A percentile compares a stretch with the other conserved stretches of the same genome.
These are phyloP conservation scores for Erinaceus europaeus DNA, from an alignment of 2,113 vertebrate genomes.

Conservation along the genomic window DNA sequence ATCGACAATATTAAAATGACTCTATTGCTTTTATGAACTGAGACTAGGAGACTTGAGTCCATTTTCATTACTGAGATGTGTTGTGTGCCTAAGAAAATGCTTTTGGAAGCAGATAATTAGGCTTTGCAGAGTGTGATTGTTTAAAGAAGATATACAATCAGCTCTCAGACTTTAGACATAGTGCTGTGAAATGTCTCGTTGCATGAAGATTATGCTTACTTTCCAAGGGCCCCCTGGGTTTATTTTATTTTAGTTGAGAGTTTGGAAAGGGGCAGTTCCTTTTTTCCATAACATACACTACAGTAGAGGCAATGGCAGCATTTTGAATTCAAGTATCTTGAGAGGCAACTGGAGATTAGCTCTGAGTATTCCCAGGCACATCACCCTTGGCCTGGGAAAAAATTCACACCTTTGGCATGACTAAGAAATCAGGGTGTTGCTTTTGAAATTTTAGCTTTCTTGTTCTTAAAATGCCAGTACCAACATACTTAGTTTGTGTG, in stretches of 20 bases:
- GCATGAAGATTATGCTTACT: slow-evolving; percentile 2
- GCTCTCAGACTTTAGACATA: slow-evolving; percentile 22
- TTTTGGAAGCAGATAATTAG: slow-evolving; percentile 74
- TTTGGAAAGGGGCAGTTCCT: neutral
- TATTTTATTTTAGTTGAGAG: slow-evolving; percentile 20
- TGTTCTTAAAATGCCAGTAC: slow-evolving; percentile 46
- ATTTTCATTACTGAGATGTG: slow-evolving; percentile 56
- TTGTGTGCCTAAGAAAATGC: slow-evolving; percentile 59
- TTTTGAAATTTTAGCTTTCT: slow-evolving; percentile 60
- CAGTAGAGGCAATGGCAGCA: neutral
- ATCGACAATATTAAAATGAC: slow-evolving; percentile 61
- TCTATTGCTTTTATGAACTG: slow-evolving; percentile 72
- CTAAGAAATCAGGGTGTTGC: slow-evolving; percentile 35
- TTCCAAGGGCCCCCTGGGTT: slow-evolving; percentile 7
- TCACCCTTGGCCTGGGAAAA: neutral
- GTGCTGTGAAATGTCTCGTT: slow-evolving; percentile 27
- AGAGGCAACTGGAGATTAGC: neutral
- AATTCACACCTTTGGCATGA: slow-evolving; percentile 19
- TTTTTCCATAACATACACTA: neutral
- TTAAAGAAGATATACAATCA: slow-evolving; percentile 65
- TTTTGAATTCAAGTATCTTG: slow-evolving; percentile 15
- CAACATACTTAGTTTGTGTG: slow-evolving; percentile 28
- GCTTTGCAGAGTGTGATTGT: slow-evolving; percentile 34
- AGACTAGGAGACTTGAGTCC: slow-evolving; percentile 54
- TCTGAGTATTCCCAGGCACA: slow-evolving; percentile 40